phyloP scores from a whole-genome alignment of 2,888 invertebrate species.

The Limenitis camilla region DNA sequence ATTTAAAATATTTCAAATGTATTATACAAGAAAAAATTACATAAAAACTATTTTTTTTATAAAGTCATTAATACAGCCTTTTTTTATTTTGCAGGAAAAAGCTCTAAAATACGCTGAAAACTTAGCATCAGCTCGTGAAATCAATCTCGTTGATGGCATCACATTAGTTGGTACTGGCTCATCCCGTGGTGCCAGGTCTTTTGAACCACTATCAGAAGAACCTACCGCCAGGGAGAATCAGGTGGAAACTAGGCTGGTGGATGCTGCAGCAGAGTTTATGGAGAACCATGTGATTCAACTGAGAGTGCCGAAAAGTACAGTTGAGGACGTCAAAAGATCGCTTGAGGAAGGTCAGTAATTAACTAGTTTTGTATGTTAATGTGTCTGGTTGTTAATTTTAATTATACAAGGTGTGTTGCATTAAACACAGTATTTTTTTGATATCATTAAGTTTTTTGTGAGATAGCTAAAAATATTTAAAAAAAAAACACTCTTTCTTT shows the following conservation, averaged over 20 bases:
- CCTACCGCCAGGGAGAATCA: constrained; percentile 82
- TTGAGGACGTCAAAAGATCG: constrained; percentile 83
- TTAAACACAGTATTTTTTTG: too few relatives aligned
- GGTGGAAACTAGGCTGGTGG: constrained; percentile 82
- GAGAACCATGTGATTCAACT: constrained; percentile 87
- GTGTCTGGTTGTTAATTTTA: too few relatives aligned
- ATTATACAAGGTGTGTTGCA: too few relatives aligned
- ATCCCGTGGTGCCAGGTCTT: constrained; percentile 74
- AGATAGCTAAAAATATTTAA: too few relatives aligned
- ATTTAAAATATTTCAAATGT: too few relatives aligned
- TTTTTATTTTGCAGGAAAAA: constrained; percentile 74
- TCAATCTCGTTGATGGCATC: constrained; percentile 76
- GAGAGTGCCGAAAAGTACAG: constrained; percentile 82
- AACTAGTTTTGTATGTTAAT: too few relatives aligned
- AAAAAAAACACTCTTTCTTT: too few relatives aligned
- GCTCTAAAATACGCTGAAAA: constrained; percentile 81
- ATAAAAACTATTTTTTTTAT: neutral
- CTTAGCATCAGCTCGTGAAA: constrained; percentile 64
- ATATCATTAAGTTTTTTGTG: too few relatives aligned
- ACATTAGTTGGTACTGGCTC: constrained; percentile 65
- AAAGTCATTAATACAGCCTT: constrained; percentile 2
- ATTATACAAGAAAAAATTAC: too few relatives aligned
- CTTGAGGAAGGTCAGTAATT: constrained; percentile 83
- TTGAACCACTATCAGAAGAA: constrained; percentile 81
- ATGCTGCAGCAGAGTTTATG: constrained; percentile 84